A percentile compares a stretch with the other conserved stretches of the same genome.
These are phyloP conservation scores for Halcyon smyrnensis DNA, from an alignment of 2,797 vertebrate species.

Conservation along the genomic window DNA sequence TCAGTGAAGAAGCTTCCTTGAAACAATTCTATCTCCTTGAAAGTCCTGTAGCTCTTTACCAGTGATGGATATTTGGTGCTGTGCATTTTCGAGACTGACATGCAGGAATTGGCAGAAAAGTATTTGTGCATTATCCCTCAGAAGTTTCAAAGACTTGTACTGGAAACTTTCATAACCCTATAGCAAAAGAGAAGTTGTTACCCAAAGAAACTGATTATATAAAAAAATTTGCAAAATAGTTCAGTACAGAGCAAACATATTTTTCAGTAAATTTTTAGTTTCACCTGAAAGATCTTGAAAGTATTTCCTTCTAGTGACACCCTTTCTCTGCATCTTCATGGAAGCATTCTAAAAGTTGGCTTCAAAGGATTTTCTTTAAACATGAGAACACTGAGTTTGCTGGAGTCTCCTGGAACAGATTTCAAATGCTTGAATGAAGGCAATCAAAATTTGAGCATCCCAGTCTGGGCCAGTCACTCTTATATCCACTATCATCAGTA, in stretches of 20 bases:
- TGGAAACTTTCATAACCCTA: background rate
- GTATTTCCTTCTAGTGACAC: background rate
- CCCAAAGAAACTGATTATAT: background rate
- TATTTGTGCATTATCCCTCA: background rate
- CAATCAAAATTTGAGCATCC: background rate
- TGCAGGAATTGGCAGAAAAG: background rate
- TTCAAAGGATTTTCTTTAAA: background rate
- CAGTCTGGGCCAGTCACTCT: background rate
- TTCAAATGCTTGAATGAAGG: background rate
- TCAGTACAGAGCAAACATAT: background rate
- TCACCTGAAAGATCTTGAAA: background rate
- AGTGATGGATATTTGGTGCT: background rate
- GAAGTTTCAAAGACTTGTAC: background rate
- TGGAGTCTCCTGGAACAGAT: background rate
- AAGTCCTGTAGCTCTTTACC: background rate
- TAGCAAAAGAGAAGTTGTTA: background rate
- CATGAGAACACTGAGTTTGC: background rate
- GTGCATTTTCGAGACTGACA: background rate
- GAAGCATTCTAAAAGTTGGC: background rate
- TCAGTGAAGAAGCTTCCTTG: background rate
- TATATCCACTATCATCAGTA: background rate
- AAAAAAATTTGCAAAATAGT: background rate
- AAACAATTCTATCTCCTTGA: background rate
- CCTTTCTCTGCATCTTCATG: background rate
- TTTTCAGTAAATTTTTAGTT: background rate